phyloP scores from a whole-genome alignment of 2,888 invertebrate genomes.

The Palloptera scutellata region DNA sequence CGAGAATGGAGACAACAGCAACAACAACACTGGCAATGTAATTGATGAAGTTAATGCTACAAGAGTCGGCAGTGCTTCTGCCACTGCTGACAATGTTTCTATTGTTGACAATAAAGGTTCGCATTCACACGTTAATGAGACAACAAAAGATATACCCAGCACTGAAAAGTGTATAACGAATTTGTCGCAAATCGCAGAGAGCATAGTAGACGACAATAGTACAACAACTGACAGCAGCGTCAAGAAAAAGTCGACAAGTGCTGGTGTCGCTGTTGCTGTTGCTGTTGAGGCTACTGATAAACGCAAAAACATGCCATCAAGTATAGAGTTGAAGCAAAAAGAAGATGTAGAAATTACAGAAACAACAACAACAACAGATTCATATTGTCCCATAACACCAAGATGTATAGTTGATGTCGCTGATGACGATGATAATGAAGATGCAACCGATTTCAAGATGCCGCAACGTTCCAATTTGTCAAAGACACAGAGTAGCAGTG shows the following conservation, averaged over 20 bases:
- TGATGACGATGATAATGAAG: conserved; percentile 15
- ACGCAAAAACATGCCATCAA: conserved; percentile 18
- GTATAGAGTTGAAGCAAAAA: conserved; percentile 11
- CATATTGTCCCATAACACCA: conserved; percentile 44
- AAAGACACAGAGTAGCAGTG: conserved; percentile 6
- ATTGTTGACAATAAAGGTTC: background rate
- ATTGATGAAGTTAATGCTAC: background rate
- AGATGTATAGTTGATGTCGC: conserved; percentile 41
- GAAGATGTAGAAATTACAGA: conserved; percentile 11
- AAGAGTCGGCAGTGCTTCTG: background rate
- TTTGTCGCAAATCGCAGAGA: background rate
- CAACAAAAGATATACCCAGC: background rate
- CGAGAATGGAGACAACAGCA: conserved; percentile 31
- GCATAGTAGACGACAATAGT: background rate
- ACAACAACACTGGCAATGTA: background rate
- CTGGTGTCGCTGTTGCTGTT: conserved; percentile 10
- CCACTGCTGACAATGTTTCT: background rate
- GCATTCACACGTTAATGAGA: background rate
- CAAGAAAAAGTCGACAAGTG: conserved; percentile 18
- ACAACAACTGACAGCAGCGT: conserved; percentile 8
- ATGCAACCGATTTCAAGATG: background rate
- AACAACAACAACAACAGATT: conserved; percentile 8
- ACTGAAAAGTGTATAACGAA: background rate
- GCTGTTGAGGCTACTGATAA: conserved; percentile 23
- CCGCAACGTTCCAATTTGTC: conserved; percentile 4